Evolutionary conservation across 2,888 invertebrate species (phyloP), one percentile per base, ranked within the genome.

Genomic region (Cataglyphis altisquamis): DNA sequence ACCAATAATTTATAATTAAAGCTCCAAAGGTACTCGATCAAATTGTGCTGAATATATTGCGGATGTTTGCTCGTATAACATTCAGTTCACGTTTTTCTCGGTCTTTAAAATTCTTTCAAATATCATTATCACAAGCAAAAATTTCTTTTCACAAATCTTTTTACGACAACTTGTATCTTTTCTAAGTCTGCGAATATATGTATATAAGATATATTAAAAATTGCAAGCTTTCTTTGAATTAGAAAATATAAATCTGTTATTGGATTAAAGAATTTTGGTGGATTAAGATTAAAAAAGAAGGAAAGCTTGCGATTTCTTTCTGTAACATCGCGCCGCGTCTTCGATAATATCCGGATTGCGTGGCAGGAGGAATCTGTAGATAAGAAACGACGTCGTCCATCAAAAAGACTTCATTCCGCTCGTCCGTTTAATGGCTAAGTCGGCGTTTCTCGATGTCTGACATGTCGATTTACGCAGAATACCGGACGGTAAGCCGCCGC

Each of bases 401-500:
- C 41, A 25, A n/a, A 60, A 72, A 21, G 32, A 29, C 5, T 29
- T 55, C 12, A 29, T 66, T 75, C 66, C 52, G 66, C 52, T 52
- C 75, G 60, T 55, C 25, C 45, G 36, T 21, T 77, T 25, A 39
- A 70, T 36, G 41, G 45, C 45, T 60, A 25, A 32, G 52, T 25
- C 48, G 72, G 52, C 57, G 21, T 41, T 78, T 66, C 18, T 73
- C 68, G 45, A 48, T 48, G 36, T 83, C 67, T 90, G 83, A 90
- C 83, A 68, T 83, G 80, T 87, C 87, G 87, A 89, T 90, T 89
- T 90, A 93, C 88, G 66, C 96, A 98, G 98, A 97, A 98, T 98
- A 96, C 98, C 98, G 90, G 98, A 98, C 94, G 98, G 98, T 93
- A 98, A 98, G 96, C 97, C 98, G 92, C 99, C 99, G 86, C 97